Conservation (phyloP, 2,888 invertebrate genomes). For the Masnerella sp. region DNA sequence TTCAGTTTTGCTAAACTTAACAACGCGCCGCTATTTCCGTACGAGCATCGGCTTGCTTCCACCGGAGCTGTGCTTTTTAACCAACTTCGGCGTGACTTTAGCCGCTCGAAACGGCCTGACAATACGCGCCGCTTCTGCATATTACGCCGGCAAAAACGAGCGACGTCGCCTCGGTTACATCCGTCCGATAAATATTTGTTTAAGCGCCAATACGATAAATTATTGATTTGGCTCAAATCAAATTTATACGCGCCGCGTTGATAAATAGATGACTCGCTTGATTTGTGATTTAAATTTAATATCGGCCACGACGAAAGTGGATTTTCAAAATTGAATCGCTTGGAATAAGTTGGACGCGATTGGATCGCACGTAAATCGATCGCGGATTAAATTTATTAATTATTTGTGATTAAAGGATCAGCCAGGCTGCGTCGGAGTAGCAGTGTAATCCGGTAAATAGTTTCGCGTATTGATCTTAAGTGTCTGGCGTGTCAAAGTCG, state of each 20-base stretch:
- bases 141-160: slow-evolving; percentile 37
- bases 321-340: slow-evolving; percentile 52
- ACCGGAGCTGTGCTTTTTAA: slow-evolving; percentile 1
- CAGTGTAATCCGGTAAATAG: slow-evolving; percentile 8
- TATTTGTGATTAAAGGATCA: slow-evolving; percentile 20
- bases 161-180: slow-evolving; percentile 48
- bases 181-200: slow-evolving; percentile 53
- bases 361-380: slow-evolving; percentile 5
- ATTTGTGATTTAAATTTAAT: slow-evolving; percentile 55
- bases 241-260: slow-evolving; percentile 49
- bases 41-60: slow-evolving; percentile 13
- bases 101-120: slow-evolving; percentile 11
- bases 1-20: slow-evolving; percentile 70
- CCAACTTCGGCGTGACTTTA: slow-evolving; percentile 13
- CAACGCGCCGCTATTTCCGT: slow-evolving; percentile 70
- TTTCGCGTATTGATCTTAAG: slow-evolving; percentile 23
- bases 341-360: slow-evolving; percentile 17
- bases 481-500: slow-evolving; percentile 9
- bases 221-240: slow-evolving; percentile 52
- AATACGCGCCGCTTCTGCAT: slow-evolving; percentile 25
- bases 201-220: slow-evolving; percentile 52
- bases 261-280: slow-evolving; percentile 50
- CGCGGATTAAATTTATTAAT: slow-evolving; percentile 14
- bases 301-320: slow-evolving; percentile 46
- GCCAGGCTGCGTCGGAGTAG: background rate